Base-by-base conservation (phyloP, 2,797 vertebrate genomes). In the Passerculus sandwichensis region DNA sequence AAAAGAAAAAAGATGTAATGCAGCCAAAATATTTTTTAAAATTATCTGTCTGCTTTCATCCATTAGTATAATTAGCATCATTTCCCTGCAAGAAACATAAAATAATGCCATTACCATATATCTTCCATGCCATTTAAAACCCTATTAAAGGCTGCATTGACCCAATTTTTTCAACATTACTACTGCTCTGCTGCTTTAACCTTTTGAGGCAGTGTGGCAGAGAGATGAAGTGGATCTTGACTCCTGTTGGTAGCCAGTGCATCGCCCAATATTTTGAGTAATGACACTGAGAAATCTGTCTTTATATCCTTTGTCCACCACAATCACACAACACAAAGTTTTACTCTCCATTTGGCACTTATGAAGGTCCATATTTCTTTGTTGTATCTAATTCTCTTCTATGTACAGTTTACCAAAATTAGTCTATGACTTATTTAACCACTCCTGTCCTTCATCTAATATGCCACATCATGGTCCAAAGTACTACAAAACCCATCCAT, bases 351-450 rank as follows among this genome's bases (percentile, higher is more conserved):
- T 10, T 5, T 48, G 38, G 8, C 44, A 62, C 76, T 91, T 62
- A 80, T 8, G 29, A 66, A 85, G 44, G 13, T 5, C 10, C 7
- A 14, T 6, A 15, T 25, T 88, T 78, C 32, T 44, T 72, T 57
- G 27, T 71, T 57, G 34, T 2, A 42, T 14, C 29, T 40, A 59
- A n/a, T 47, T 78, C n/a, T 76, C 18, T 54, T 59, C 27, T 47
- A 36, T 1, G 8, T 6, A 72, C 2, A 40, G 32, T 54, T 79
- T 53, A 13, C 48, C 48, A 60, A 79, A 72, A 73, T 13, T 4
- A 74, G 34, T 0, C 0, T 29, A 48, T 8, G 27, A 54, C 21
- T 42, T 25, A 66, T 19, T 42, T 25, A 66, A 4, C 18, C 45
- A 26, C 44, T 50, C 26, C 12, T 42, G 32, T 23, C 18, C 34